phyloP scores from a whole-genome alignment of 2,113 vertebrate genomes.

The Platichthys flesus region DNA sequence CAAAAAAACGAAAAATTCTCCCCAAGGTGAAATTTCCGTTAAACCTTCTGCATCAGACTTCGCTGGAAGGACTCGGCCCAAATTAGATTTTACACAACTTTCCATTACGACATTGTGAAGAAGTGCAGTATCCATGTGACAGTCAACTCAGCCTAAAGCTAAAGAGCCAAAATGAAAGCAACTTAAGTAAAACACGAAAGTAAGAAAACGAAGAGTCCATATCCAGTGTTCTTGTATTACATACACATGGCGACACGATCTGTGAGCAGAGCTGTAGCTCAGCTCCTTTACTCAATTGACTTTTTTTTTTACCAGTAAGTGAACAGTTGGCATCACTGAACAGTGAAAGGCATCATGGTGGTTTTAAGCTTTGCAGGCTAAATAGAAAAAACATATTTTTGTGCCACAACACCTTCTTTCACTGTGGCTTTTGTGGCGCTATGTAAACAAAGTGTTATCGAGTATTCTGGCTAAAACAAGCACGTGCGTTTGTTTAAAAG shows the following conservation, averaged over 20 bases:
- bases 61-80: slow-evolving; percentile 28
- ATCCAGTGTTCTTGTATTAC: slow-evolving; percentile 11
- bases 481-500: background rate
- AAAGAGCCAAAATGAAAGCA: slow-evolving; percentile 39
- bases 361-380: slow-evolving; percentile 13
- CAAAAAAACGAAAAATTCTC: background rate
- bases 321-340: background rate
- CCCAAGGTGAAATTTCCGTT: background rate
- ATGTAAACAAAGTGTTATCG: background rate
- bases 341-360: background rate
- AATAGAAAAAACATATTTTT: background rate
- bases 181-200: background rate
- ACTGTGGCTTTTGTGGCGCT: background rate
- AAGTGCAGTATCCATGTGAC: slow-evolving; percentile 25
- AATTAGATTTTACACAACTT: slow-evolving; percentile 58
- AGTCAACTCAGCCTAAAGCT: slow-evolving; percentile 36
- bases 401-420: slow-evolving; percentile 19
- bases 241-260: background rate
- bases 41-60: background rate
- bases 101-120: slow-evolving; percentile 61
- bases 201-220: background rate
- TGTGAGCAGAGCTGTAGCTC: background rate
- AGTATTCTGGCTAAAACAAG: background rate
- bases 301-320: background rate
- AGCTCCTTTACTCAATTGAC: background rate